Base-by-base conservation (phyloP, 2,797 vertebrate genomes). In the Myotis vivesi region DNA sequence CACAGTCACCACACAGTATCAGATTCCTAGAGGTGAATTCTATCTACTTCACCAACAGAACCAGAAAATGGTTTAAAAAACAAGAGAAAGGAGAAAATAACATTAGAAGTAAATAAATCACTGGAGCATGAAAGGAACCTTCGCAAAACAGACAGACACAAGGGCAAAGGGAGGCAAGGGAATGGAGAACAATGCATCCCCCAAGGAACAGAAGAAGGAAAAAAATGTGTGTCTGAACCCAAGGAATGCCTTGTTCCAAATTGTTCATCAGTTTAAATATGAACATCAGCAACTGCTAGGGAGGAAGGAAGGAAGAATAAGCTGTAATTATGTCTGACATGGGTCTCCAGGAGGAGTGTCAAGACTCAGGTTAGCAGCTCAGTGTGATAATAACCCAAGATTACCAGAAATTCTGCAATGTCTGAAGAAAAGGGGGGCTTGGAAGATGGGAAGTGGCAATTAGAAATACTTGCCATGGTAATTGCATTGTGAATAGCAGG, bases 291-390 rank as follows among this genome's bases (percentile, higher is more conserved):
- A 97, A 97, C 96, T 95, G 94, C 97, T 98, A 57, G 55, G 55
- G 23, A 98, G 98, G 97, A 98, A 98, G 13, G 76, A 97, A 98
- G 87, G 97, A 97, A 97, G 97, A 97, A 98, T 97, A 97, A 13
- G 93, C 93, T 94, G 96, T 98, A 98, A 98, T 98, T 98, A 98
- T 97, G 97, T 97, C 97, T 98, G 98, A 98, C 98, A 97, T 22
- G 25, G 97, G 96, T 94, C 95, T 98, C 96, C 94, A 92, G 93
- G 96, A 98, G 94, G 87, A 97, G 94, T 97, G 97, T 96, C 97
- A 95, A 98, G 97, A 96, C 97, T 98, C 97, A 97, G 96, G 96
- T 97, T 57, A 72, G 94, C 96, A 96, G 94, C 97, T 97, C 87
- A 62, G 96, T 94, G 82, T 92, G 96, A 97, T 98, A 98, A 98